Evolutionary conservation across 2,797 vertebrate genomes (phyloP).

Genomic region (Urocyon cinereoargenteus): DNA sequence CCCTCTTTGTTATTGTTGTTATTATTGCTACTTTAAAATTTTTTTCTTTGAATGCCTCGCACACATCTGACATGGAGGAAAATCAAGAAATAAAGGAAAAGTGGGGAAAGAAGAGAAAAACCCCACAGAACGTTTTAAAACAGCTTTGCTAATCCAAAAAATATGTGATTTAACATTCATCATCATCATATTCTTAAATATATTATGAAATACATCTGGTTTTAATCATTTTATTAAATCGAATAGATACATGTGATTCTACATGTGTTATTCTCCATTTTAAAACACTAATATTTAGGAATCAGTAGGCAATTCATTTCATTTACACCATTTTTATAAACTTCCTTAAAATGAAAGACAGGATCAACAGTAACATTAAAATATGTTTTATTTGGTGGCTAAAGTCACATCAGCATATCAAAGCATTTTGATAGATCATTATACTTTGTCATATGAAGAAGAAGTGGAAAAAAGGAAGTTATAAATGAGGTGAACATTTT

Average conservation of each 20-base stretch:
- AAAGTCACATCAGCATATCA: background rate
- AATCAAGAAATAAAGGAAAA: background rate
- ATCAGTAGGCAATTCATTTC: background rate
- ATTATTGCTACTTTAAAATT: background rate
- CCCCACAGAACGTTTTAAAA: background rate
- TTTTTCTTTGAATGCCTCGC: background rate
- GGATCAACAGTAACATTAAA: background rate
- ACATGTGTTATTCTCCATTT: background rate
- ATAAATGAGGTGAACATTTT: background rate
- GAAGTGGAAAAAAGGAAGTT: background rate
- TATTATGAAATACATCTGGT: background rate
- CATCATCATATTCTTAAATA: background rate
- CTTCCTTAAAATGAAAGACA: conserved; percentile 48
- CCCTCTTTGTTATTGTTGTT: conserved; percentile 62
- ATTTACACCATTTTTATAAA: background rate
- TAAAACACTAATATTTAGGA: conserved; percentile 55
- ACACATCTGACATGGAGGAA: background rate
- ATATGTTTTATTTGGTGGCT: background rate
- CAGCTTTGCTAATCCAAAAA: background rate
- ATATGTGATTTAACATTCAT: background rate
- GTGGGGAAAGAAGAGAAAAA: background rate
- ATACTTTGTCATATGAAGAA: background rate
- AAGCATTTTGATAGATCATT: background rate
- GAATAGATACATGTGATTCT: background rate
- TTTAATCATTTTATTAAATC: background rate